Evolutionary conservation across 2,888 invertebrate genomes (phyloP).

Genomic region (Drosophila subsilvestris): DNA sequence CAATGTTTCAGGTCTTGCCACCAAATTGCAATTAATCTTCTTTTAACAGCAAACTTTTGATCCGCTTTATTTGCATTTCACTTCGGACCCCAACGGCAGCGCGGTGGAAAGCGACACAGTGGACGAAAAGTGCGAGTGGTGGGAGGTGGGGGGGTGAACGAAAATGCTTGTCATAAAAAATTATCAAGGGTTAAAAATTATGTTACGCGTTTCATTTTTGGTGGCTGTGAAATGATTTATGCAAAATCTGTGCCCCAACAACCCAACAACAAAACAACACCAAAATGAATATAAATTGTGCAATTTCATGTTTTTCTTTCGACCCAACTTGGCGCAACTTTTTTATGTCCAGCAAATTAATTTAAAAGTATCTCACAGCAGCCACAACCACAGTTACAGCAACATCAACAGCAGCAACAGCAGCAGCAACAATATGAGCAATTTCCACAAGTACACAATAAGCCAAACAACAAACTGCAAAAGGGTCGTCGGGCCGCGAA

Average conservation of each 20-base stretch:
- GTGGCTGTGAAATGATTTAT: slow-evolving; percentile 77
- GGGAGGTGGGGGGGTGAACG: slow-evolving; percentile 48
- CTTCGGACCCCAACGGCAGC: slow-evolving; percentile 66
- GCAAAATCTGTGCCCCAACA: slow-evolving; percentile 74
- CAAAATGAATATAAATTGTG: slow-evolving; percentile 77
- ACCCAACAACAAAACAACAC: slow-evolving; percentile 26
- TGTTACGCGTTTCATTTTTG: slow-evolving; percentile 79
- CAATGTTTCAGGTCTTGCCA: slow-evolving; percentile 60
- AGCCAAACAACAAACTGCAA: slow-evolving; percentile 33
- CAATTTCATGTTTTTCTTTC: slow-evolving; percentile 70
- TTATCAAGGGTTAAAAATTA: slow-evolving; percentile 79
- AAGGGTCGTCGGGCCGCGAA: slow-evolving; percentile 36
- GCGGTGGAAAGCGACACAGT: slow-evolving; percentile 4
- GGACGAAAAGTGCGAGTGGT: slow-evolving; percentile 7
- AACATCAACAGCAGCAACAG: slow-evolving; percentile 5
- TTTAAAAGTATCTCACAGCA: slow-evolving; percentile 75
- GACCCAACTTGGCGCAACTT: slow-evolving; percentile 56
- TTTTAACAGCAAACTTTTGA: slow-evolving; percentile 80
- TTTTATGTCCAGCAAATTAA: slow-evolving; percentile 76
- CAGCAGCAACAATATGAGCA: slow-evolving; percentile 31
- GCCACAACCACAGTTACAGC: slow-evolving; percentile 1
- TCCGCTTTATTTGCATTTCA: slow-evolving; percentile 78
- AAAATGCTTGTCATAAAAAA: slow-evolving; percentile 79
- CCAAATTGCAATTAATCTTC: slow-evolving; percentile 80
- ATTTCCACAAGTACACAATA: slow-evolving; percentile 20